Conservation (phyloP, 2,113 vertebrate species). For the Catagonus wagneri region DNA sequence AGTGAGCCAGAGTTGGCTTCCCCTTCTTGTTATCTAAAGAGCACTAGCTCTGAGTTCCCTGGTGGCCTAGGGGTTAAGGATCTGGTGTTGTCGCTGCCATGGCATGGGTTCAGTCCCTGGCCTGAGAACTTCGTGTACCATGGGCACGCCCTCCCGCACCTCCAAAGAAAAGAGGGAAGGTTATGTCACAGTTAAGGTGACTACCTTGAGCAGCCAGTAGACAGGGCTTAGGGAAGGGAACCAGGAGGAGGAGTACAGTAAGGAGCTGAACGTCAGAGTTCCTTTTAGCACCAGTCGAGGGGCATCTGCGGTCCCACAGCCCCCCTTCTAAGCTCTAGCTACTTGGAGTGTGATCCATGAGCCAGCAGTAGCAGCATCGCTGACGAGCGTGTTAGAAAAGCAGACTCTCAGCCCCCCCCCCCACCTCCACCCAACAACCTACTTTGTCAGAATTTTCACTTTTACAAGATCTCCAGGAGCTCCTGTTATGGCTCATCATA, state of each 20-base stretch:
- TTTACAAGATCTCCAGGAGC: too few relatives aligned
- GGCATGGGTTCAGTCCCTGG: too few relatives aligned
- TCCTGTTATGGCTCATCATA: too few relatives aligned
- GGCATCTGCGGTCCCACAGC: not conserved
- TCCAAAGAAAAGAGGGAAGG: not conserved
- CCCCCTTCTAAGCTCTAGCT: not conserved
- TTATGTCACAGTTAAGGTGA: not conserved
- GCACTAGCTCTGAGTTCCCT: too few relatives aligned
- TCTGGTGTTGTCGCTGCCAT: too few relatives aligned
- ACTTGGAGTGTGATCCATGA: not conserved
- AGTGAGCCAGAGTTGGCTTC: not conserved
- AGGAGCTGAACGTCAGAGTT: not conserved
- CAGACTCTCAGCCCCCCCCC: not conserved
- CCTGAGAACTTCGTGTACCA: too few relatives aligned
- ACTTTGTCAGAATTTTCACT: not conserved
- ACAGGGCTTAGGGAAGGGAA: not conserved
- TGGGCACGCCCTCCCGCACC: too few relatives aligned
- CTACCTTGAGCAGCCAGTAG: not conserved
- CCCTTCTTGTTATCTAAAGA: not conserved
- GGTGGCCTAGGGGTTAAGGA: too few relatives aligned
- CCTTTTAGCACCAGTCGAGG: not conserved
- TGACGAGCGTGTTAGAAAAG: not conserved
- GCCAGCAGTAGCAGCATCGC: too few relatives aligned
- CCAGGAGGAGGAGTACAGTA: too few relatives aligned
- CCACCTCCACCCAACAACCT: not conserved